Conservation (phyloP, 2,113 vertebrate species). For the Bostrychus sinensis region DNA sequence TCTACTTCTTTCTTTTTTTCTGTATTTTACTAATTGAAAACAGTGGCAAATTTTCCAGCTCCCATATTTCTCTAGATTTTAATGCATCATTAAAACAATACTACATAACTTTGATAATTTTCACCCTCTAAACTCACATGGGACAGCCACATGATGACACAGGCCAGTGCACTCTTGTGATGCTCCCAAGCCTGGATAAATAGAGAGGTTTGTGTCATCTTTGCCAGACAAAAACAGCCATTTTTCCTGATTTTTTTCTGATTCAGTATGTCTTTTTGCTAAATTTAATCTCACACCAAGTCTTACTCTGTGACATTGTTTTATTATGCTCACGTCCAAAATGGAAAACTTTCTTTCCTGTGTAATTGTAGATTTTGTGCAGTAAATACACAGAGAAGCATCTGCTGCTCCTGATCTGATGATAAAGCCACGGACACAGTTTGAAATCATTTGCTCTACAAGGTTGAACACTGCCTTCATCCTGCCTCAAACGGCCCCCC, state of each 20-base stretch:
- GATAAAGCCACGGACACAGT: slow-evolving; percentile 13
- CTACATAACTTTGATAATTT: no score
- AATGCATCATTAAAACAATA: no score
- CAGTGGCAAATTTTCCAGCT: background rate
- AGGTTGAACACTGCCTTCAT: slow-evolving; percentile 16
- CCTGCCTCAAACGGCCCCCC: slow-evolving; percentile 32
- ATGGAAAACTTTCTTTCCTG: background rate
- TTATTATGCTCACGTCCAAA: background rate
- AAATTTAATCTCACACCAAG: background rate
- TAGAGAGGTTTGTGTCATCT: no score
- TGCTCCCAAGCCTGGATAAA: no score
- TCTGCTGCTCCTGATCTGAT: slow-evolving; percentile 6
- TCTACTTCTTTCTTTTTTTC: no score
- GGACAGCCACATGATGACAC: no score
- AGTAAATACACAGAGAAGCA: background rate
- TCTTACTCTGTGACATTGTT: background rate
- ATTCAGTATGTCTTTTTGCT: no score
- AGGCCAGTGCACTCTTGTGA: no score
- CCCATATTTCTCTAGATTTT: no score
- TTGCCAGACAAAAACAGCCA: no score
- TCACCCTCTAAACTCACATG: no score
- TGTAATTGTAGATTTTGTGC: background rate
- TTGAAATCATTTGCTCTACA: slow-evolving; percentile 28
- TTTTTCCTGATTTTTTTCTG: no score
- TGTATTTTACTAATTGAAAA: slow-evolving; percentile 1